A percentile compares a stretch with the other conserved stretches of the same genome.
Conservation (phyloP, 2,113 vertebrate species). For the Indicator indicator region DNA sequence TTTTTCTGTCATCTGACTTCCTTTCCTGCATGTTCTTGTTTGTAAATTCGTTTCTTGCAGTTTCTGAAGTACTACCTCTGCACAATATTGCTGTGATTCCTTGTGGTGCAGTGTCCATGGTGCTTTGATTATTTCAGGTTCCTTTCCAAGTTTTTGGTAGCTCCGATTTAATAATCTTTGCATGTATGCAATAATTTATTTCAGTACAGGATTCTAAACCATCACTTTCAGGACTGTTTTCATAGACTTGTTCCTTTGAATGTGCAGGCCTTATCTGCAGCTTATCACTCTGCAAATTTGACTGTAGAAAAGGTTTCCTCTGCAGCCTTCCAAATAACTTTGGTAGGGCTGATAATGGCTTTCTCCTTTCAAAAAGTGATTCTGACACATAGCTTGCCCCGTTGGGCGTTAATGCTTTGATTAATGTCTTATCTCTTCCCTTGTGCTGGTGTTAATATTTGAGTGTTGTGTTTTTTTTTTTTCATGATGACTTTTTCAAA, state of each 20-base stretch:
- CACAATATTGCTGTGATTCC: not conserved
- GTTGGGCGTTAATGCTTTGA: not conserved
- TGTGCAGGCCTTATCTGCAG: not conserved
- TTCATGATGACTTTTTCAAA: not conserved
- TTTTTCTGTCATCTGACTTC: not conserved
- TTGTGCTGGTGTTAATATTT: not conserved
- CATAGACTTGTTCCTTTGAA: not conserved
- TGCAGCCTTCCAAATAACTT: not conserved
- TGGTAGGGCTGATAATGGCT: not conserved
- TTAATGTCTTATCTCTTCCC: not conserved
- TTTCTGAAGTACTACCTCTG: not conserved
- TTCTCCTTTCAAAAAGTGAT: not conserved
- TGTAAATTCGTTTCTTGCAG: not conserved
- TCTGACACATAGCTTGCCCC: not conserved
- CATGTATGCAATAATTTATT: not conserved
- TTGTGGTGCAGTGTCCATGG: not conserved
- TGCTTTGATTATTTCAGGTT: not conserved
- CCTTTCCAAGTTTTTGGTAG: not conserved
- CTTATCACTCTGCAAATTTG: not conserved
- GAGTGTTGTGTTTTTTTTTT: not conserved
- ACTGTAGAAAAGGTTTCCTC: not conserved
- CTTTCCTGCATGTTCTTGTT: not conserved
- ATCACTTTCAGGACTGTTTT: not conserved
- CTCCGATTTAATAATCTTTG: not conserved
- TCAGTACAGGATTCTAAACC: not conserved